These are phyloP conservation scores for Neolamprologus falcicula DNA, from an alignment of 2,113 vertebrate genomes.

Conservation along the genomic window DNA sequence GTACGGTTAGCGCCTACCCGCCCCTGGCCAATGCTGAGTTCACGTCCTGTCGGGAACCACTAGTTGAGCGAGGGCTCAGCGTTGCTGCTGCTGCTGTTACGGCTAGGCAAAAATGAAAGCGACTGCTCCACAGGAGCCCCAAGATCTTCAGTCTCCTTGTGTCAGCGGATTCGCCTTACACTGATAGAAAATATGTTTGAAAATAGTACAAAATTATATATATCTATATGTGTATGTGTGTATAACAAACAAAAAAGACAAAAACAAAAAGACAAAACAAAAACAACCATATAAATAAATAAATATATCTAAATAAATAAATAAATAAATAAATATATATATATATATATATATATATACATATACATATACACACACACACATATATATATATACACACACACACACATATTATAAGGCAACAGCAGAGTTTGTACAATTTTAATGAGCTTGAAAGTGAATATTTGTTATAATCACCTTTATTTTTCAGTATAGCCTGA, in stretches of 20 bases:
- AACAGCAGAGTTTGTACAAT: background rate
- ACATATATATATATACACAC: rapidly evolving
- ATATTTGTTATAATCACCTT: background rate
- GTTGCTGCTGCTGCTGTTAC: background rate
- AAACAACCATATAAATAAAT: too few species aligned
- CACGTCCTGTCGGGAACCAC: constrained; percentile 7
- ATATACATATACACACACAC: rapidly evolving
- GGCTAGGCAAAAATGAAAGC: background rate
- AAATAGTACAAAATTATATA: background rate
- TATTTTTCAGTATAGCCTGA: background rate
- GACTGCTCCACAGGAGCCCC: background rate
- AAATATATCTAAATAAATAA: too few species aligned
- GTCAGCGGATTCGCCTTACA: background rate
- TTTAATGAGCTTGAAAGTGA: background rate
- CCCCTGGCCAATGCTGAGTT: constrained; percentile 51
- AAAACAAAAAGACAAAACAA: too few species aligned
- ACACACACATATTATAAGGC: rapidly evolving
- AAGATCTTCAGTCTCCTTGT: background rate
- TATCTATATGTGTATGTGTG: rapidly evolving
- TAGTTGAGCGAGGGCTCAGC: background rate
- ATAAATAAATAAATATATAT: too few species aligned
- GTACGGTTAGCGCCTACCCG: constrained; percentile 68
- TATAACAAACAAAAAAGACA: too few species aligned
- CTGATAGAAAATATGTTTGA: background rate
- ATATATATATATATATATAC: too few species aligned